Conservation (phyloP, 2,797 vertebrate genomes). For the Luscinia luscinia region DNA sequence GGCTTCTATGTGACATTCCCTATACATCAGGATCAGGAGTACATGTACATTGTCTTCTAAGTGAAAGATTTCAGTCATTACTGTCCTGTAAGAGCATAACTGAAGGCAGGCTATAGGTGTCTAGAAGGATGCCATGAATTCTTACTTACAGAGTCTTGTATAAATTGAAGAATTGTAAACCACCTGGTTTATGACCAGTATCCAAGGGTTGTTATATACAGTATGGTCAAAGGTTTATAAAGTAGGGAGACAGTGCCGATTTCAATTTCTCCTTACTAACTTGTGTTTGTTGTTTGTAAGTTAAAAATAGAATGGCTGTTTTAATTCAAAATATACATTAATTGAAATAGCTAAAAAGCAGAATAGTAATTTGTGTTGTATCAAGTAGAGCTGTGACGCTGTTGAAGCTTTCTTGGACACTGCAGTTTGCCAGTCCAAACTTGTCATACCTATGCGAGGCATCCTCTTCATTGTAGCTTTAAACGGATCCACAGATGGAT, state of each 20-base stretch:
- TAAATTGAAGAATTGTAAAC: not conserved
- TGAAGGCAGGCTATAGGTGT: not conserved
- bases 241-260: not conserved
- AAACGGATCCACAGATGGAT: not conserved
- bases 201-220: not conserved
- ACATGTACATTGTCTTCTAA: accelerated
- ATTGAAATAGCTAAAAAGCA: not conserved
- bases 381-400: not conserved
- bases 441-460: accelerated
- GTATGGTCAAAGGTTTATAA: not conserved
- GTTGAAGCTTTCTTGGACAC: not conserved
- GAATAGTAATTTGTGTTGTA: not conserved
- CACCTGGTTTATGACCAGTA: not conserved
- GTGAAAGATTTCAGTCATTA: not conserved
- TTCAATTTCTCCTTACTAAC: not conserved
- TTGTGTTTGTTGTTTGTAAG: not conserved
- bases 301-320: not conserved
- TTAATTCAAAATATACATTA: not conserved
- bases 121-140: not conserved
- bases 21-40: accelerated
- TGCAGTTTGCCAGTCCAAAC: not conserved
- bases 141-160: not conserved
- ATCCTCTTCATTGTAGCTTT: not conserved
- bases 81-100: not conserved
- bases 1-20: not conserved